Percentiles rank a stretch among this genome's conserved stretches.
Evolutionary conservation across 2,888 invertebrate species (phyloP).

Genomic region (Morpho achilles): DNA sequence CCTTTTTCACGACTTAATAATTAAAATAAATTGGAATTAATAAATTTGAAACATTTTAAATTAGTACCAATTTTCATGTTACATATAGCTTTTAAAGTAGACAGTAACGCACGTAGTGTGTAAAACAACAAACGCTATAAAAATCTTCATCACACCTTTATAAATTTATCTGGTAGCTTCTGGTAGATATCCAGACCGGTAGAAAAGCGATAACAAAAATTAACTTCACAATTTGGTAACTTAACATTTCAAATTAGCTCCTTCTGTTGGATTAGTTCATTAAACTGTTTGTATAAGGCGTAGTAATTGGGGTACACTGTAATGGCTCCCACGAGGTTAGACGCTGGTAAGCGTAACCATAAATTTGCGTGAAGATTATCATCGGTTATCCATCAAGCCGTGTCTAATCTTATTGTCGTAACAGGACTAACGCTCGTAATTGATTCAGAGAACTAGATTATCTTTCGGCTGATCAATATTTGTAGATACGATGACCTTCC

Average conservation of each 20-base stretch:
- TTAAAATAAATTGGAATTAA: too few species aligned
- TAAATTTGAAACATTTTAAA: too few species aligned
- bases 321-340: constrained; percentile 22
- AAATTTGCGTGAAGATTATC: constrained; percentile 52
- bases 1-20: too few species aligned
- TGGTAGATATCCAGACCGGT: neutral
- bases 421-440: constrained; percentile 59
- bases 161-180: neutral
- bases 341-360: constrained; percentile 38
- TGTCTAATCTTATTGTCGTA: constrained; percentile 60
- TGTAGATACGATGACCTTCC: constrained; percentile 51
- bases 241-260: constrained; percentile 5
- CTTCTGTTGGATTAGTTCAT: constrained; percentile 12
- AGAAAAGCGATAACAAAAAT: constrained; percentile 9
- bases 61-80: too few species aligned
- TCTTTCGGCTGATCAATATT: constrained; percentile 49
- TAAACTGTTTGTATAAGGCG: constrained; percentile 13
- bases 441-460: constrained; percentile 62
- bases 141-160: too few species aligned
- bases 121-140: too few species aligned
- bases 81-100: too few species aligned
- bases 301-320: constrained; percentile 16
- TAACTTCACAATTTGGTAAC: constrained; percentile 7
- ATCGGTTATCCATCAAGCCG: constrained; percentile 47
- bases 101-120: too few species aligned